Percentiles rank a stretch among this genome's conserved stretches.
Conservation (phyloP, 2,113 vertebrate species). For the Ophthalmolycus amberensis region DNA sequence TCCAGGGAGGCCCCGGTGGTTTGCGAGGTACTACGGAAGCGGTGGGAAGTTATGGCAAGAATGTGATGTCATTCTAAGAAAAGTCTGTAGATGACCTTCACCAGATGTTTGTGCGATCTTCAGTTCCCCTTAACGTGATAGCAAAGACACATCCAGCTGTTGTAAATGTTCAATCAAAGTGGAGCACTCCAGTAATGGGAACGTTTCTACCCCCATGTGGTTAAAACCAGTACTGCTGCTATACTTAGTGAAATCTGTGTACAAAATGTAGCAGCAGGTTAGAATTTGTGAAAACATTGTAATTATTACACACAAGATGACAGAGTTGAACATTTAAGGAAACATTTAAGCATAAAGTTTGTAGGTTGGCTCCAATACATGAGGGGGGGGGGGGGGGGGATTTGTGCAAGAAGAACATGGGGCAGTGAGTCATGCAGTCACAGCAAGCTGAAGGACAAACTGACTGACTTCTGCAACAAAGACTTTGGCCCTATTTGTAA, state of each 20-base stretch:
- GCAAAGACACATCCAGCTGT: slow-evolving; percentile 25
- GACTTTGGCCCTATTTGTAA: background rate
- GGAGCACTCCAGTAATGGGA: background rate
- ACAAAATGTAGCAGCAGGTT: background rate
- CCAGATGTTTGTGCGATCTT: slow-evolving; percentile 69
- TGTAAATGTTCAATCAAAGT: background rate
- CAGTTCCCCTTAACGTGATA: slow-evolving; percentile 42
- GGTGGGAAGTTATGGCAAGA: slow-evolving; percentile 60
- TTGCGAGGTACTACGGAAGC: slow-evolving; percentile 31
- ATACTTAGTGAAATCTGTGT: background rate
- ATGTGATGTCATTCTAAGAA: slow-evolving; percentile 54
- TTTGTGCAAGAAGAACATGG: slow-evolving; percentile 34
- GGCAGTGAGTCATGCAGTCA: slow-evolving; percentile 38
- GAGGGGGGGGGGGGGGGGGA: slow-evolving; percentile 10
- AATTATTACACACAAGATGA: background rate
- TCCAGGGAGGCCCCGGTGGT: slow-evolving; percentile 22
- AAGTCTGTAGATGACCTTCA: slow-evolving; percentile 61
- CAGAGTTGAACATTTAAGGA: background rate
- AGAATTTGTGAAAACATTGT: background rate
- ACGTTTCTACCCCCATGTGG: slow-evolving; percentile 63
- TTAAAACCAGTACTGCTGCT: slow-evolving; percentile 22
- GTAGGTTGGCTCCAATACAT: background rate
- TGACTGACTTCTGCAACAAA: background rate
- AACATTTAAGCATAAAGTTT: slow-evolving; percentile 1
- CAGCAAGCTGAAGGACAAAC: background rate